Evolutionary conservation across 2,888 invertebrate species (phyloP), one percentile per base, ranked within the genome.

Genomic region (Stramonita haemastoma): DNA sequence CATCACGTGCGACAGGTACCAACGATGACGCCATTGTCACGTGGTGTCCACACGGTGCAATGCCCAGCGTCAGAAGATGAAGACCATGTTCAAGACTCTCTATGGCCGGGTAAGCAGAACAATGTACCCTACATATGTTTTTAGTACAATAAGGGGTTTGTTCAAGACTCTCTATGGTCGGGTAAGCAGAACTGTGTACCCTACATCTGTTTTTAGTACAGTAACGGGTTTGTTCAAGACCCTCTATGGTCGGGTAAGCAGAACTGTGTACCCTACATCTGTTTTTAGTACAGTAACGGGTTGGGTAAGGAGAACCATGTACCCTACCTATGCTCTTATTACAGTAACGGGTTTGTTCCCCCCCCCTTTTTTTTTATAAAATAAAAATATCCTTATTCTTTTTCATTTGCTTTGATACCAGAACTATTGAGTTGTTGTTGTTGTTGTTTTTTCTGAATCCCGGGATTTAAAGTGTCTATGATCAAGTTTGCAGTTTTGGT

Each of bases 211-310:
- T n/a, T n/a, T n/a, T n/a, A n/a, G n/a, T n/a, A n/a, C n/a, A n/a
- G n/a, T n/a, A n/a, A n/a, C n/a, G n/a, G n/a, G n/a, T n/a, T n/a
- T 97, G 94, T 98, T 98, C 97, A 98, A 98, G 96, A 97, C 98
- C 4, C 96, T 98, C 94, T 98, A 97, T 96, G 98, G 98, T 95
- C 98, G 98, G 97, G 98, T 98, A 96, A 95, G 96, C 89, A 26
- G 17, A 4, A 87, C 11, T 60, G 17, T 86, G 22, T 46, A 85
- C 26, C 56, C 19, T 32, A n/a, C n/a, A n/a, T n/a, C n/a, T n/a
- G n/a, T n/a, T n/a, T n/a, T n/a, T n/a, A n/a, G n/a, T n/a, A n/a
- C n/a, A n/a, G n/a, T n/a, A n/a, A n/a, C n/a, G n/a, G n/a, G n/a
- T n/a, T n/a, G 98, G 97, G 98, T 98, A 96, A 95, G 96, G 89